Base-by-base conservation (phyloP, 2,888 invertebrate genomes). In the Clusia tigrina region DNA sequence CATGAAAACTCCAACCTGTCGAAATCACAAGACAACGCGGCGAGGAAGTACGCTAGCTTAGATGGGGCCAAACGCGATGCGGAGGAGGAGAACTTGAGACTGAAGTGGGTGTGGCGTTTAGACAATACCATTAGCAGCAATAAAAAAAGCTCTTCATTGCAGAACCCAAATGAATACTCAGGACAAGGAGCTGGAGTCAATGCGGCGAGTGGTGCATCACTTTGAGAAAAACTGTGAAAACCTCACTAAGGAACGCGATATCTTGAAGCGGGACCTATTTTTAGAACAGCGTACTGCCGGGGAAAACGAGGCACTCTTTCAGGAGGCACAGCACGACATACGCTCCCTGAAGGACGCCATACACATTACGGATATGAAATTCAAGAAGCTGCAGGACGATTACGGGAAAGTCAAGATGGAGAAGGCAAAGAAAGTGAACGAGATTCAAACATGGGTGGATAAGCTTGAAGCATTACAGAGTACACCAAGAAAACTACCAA, bases 251-350 rank as follows among this genome's bases (percentile, higher is more conserved):
- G 84, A 84, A 48, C 77, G 84, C 3, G 83, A 84, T 69, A 67
- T 73, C 1, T 65, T 82, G 0, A 78, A 79, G 63, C 78, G 76
- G 18, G 81, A 83, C 37, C 64, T 84, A 5, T 69, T 80, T 20
- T 69, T 70, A 9, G 74, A 75, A 23, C 79, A 79, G 23, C 75
- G 74, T 46, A 64, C 62, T 0, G 65, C 66, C 1, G 77, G 77
- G 18, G 69, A 79, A 15, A 69, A 70, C 18, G 68, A 61, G n/a
- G 74, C 78, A 18, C 65, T 72, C 9, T 70, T 79, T 52, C 75
- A 79, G 64, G 76, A 83, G 38, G 71, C 77, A 2, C 81, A 82
- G 54, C 80, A 84, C 54, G 79, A 82, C 69, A 74, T 82, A 18
- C 77, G 80, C 1, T 77, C 81, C 0, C 70, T 82, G 0, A 80